Percentiles rank a stretch among this genome's conserved stretches.
phyloP scores from a whole-genome alignment of 2,797 vertebrate species.

The Aphelocoma californica region DNA sequence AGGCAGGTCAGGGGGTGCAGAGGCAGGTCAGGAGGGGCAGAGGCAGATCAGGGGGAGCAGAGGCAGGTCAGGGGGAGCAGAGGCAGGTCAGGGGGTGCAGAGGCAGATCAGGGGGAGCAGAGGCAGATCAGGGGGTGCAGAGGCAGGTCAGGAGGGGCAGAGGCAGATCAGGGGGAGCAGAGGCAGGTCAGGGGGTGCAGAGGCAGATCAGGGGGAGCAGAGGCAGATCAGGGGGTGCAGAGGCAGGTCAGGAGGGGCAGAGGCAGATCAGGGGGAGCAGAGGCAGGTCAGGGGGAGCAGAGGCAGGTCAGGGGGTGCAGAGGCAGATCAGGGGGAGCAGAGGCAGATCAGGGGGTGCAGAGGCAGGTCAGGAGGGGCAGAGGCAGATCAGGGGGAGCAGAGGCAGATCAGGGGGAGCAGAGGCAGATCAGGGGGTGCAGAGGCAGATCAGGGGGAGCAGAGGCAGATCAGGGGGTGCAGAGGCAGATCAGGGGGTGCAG shows the following conservation, averaged over 20 bases:
- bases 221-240: too few species aligned
- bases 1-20: not conserved
- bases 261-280: too few species aligned
- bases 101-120: not conserved
- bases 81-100: not conserved
- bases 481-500: not conserved
- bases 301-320: too few species aligned
- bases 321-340: too few species aligned
- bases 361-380: not conserved
- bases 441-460: not conserved
- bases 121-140: not conserved
- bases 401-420: not conserved
- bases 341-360: too few species aligned
- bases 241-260: too few species aligned
- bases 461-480: not conserved
- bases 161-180: too few species aligned
- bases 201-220: too few species aligned
- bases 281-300: too few species aligned
- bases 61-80: not conserved
- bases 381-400: rapidly evolving
- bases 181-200: too few species aligned
- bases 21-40: too few species aligned
- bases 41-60: not conserved
- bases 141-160: not conserved
- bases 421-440: too few species aligned